Percentiles rank a stretch among this genome's conserved stretches.
These are phyloP conservation scores for Papilio demoleus DNA, from an alignment of 2,888 invertebrate species.

Conservation along the genomic window DNA sequence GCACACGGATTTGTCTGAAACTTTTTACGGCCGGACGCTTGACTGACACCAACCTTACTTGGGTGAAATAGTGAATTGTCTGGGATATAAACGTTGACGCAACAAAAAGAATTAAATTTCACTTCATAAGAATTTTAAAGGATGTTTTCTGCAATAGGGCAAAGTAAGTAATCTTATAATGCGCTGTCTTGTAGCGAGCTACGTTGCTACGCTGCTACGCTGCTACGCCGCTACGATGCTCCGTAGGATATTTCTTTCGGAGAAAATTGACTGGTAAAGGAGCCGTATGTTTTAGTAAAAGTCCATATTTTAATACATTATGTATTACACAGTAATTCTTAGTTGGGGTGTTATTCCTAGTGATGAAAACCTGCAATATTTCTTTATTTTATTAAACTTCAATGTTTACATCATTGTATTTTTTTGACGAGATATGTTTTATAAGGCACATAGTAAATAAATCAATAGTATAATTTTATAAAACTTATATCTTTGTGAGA, in stretches of 20 bases:
- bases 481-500: not conserved
- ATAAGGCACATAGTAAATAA: too few relatives aligned
- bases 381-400: too few relatives aligned
- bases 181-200: not conserved
- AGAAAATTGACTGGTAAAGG: constrained; percentile 1
- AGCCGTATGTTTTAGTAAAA: not conserved
- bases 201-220: constrained; percentile 1
- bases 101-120: not conserved
- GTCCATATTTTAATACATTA: not conserved
- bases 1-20: too few relatives aligned
- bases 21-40: too few relatives aligned
- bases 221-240: not conserved
- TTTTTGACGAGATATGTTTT: too few relatives aligned
- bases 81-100: too few relatives aligned
- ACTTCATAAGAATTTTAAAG: not conserved
- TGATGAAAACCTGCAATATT: not conserved
- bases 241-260: not conserved
- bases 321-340: not conserved
- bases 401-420: too few relatives aligned
- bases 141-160: constrained; percentile 1
- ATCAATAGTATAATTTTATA: too few relatives aligned
- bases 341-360: too few relatives aligned
- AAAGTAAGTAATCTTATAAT: constrained; percentile 5
- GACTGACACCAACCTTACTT: too few relatives aligned
- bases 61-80: too few relatives aligned